These are phyloP conservation scores for Stomatorhinus walkeri DNA, from an alignment of 2,797 vertebrate genomes.

Conservation along the genomic window DNA sequence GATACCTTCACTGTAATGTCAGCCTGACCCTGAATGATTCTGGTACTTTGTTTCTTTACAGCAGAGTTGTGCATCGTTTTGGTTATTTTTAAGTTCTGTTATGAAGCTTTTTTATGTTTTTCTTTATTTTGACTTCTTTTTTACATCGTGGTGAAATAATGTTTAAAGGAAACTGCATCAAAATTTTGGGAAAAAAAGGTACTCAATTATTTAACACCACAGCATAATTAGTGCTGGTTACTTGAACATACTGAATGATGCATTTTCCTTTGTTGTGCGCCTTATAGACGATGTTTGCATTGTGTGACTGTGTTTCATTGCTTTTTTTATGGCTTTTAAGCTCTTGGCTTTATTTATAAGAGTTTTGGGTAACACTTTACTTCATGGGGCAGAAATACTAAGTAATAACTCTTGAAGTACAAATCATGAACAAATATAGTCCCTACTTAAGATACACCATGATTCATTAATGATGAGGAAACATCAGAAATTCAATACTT, in stretches of 20 bases:
- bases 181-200: not conserved
- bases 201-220: not conserved
- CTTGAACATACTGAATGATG: not conserved
- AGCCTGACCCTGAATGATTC: not conserved
- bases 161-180: not conserved
- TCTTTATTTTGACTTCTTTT: not conserved
- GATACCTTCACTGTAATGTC: not conserved
- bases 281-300: not conserved
- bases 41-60: not conserved
- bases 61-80: not conserved
- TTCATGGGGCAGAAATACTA: not conserved
- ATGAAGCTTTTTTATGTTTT: conserved; percentile 13
- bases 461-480: not conserved
- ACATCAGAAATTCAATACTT: not conserved
- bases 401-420: not conserved
- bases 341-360: not conserved
- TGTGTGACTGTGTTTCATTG: not conserved
- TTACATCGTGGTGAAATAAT: not conserved
- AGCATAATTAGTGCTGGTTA: not conserved
- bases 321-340: not conserved
- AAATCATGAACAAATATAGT: not conserved
- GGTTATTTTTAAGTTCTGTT: not conserved
- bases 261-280: not conserved
- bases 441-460: not conserved
- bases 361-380: not conserved